Evolutionary conservation across 2,888 invertebrate genomes (phyloP), one percentile per base, ranked within the genome.

Genomic region (Vannuccia rotundouncinata): DNA sequence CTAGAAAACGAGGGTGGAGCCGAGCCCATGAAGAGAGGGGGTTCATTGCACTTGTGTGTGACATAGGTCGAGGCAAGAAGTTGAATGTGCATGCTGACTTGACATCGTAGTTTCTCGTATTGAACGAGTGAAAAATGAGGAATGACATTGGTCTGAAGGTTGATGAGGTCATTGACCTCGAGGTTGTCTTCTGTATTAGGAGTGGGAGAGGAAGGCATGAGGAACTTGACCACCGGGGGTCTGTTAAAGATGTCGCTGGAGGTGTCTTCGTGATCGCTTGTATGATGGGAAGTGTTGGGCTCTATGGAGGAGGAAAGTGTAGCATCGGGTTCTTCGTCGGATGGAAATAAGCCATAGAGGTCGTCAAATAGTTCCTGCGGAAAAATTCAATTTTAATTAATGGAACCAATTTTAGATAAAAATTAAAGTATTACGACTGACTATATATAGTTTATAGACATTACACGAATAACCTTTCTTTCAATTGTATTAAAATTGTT

Each of bases 321-420:
- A 27, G 10, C 1, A 27, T 75, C 75, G 2, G 66, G 5, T 27
- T 30, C 75, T 2, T 75, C 75, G 29, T 75, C 75, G n/a, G 75
- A 31, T 5, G 75, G 29, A 13, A 75, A 29, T 2, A 75, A 13
- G 25, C 31, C 75, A 27, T 75, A 75, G 1, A 75, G 75, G 27
- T 75, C 75, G 31, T 75, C 75, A 28, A 75, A 75, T 2, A 75
- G 75, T 30, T 75, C 75, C 31, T 30, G 29, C 10, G 28, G 2
- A 66, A 66, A n/a, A 66, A 27, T n/a, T n/a, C n/a, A n/a, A n/a
- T n/a, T n/a, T n/a, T n/a, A n/a, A n/a, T n/a, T n/a, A n/a, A n/a
- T n/a, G n/a, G n/a, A n/a, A n/a, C n/a, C n/a, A n/a, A n/a, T n/a
- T n/a, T n/a, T n/a, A n/a, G n/a, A n/a, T n/a, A n/a, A n/a, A n/a